Evolutionary conservation across 1,140 invertebrate species (phyloP), one percentile per base, ranked within the genome.

Genomic region (Orchesella cincta): DNA sequence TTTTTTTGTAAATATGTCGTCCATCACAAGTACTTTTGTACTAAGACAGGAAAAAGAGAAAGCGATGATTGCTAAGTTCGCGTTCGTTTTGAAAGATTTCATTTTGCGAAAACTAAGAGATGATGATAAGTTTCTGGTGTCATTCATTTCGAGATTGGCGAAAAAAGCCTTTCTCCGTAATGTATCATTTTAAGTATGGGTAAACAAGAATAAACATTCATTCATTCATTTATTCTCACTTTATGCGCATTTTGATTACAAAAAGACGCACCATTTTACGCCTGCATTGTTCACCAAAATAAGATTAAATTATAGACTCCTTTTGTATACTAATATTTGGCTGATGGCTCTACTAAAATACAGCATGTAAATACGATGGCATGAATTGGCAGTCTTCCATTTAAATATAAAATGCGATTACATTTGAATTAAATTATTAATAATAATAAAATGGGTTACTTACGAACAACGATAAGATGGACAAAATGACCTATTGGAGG

Each of bases 401-500:
- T 5, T 46, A 5, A 46, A 46, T 18, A 46, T 5, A 46, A 46
- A 46, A 46, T 46, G 39, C 39, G 39, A 18, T 8, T 46, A 18
- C 39, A 8, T 46, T 46, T 46, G 39, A 18, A 46, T 46, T 5
- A 8, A 46, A 46, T 8, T 46, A 46, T 46, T 46, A 12, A 20
- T 46, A 46, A 46, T 46, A 46, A 46, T 12, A 46, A 46, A 46
- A 46, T 46, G 39, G 23, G 23, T 70, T 75, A 90, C 92, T 92
- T 85, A 94, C 93, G 93, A 35, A 94, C 91, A 81, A 94, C 91
- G 79, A 89, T 92, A 23, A 95, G 88, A 83, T 89, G 89, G 54
- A 94, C 89, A 14, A 90, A 90, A 83, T 92, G 91, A 67, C 93
- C 92, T 31, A 93, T 91, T 31, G 93, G 93, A 34, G 93, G 93